A percentile compares a stretch with the other conserved stretches of the same genome.
Evolutionary conservation across 1,140 invertebrate species (phyloP).

Genomic region (Heliconius congener): DNA sequence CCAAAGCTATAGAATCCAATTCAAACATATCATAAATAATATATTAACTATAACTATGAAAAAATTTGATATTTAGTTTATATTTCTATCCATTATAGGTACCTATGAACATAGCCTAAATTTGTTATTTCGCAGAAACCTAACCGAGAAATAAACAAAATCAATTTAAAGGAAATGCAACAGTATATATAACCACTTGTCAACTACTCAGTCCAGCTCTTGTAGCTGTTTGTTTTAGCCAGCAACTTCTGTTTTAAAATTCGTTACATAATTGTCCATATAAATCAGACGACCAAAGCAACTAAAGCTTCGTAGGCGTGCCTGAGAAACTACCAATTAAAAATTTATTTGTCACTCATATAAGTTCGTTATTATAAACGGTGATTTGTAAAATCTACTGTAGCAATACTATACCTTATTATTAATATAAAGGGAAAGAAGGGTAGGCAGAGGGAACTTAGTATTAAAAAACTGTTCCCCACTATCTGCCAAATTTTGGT

Average conservation of each 20-base stretch:
- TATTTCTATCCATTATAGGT: no score
- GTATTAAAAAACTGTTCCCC: no score
- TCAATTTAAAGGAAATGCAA: constrained; percentile 30
- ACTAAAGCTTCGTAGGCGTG: constrained; percentile 44
- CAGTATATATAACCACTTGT: constrained; percentile 33
- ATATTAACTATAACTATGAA: no score
- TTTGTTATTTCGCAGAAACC: no score
- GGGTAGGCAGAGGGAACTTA: no score
- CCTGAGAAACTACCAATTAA: constrained; percentile 55
- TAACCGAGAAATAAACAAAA: not conserved
- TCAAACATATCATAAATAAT: no score
- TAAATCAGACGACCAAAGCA: constrained; percentile 39
- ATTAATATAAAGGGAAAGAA: no score
- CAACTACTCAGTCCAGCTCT: constrained; percentile 19
- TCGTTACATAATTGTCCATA: constrained; percentile 42
- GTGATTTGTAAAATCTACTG: not conserved
- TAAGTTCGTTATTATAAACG: not conserved
- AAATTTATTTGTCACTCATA: constrained; percentile 28
- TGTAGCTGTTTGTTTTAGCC: constrained; percentile 33
- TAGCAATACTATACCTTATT: no score
- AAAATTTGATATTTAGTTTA: no score
- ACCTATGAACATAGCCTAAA: no score
- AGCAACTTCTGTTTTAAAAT: constrained; percentile 38
- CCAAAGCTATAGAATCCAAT: no score
- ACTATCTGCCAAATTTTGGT: no score